phyloP scores from a whole-genome alignment of 1,140 invertebrate genomes.

The Tetragnatha versicolor region DNA sequence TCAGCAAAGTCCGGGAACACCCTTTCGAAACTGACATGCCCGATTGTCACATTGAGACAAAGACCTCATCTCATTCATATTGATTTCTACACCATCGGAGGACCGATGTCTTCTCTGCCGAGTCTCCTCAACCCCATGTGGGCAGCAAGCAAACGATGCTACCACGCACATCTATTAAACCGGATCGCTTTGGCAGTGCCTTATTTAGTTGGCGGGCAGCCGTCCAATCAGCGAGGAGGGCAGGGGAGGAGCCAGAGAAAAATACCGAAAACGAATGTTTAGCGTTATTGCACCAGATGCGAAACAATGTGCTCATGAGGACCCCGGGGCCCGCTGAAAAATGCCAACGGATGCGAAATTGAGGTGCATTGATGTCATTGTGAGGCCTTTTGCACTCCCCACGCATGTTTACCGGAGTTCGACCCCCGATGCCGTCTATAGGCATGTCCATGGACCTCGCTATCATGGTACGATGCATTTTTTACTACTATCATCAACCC shows the following conservation, averaged over 20 bases:
- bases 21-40: no score
- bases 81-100: no score
- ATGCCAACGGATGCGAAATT: slow-evolving; percentile 36
- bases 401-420: slow-evolving; percentile 15
- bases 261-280: neutral
- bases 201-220: neutral
- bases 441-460: slow-evolving; percentile 9
- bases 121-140: neutral
- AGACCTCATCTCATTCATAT: no score
- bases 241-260: neutral
- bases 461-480: slow-evolving; percentile 14
- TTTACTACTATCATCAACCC: neutral
- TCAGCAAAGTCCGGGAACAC: no score
- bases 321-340: neutral
- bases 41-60: no score
- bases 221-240: slow-evolving; percentile 12
- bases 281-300: neutral
- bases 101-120: no score
- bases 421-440: neutral
- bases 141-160: neutral
- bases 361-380: slow-evolving; percentile 31
- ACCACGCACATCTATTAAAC: slow-evolving; percentile 41
- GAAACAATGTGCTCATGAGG: neutral
- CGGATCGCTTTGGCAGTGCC: slow-evolving; percentile 22
- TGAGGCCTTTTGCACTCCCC: slow-evolving; percentile 15